phyloP scores from a whole-genome alignment of 2,888 invertebrate species.

The Hirtodrosophila cameraria region DNA sequence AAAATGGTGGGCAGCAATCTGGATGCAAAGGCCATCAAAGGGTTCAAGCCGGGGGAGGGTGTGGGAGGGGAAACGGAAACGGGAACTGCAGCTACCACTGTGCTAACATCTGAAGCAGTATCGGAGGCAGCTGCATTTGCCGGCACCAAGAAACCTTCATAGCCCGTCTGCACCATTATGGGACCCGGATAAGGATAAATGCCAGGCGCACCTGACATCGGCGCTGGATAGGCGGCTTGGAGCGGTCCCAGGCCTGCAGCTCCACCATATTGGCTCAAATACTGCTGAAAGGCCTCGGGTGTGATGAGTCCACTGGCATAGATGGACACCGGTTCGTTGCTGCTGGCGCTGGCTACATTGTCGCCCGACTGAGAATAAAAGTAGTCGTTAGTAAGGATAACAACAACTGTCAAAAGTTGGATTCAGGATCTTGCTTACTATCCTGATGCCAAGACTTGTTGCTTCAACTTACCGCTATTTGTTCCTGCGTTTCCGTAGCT shows the following conservation, averaged over 20 bases:
- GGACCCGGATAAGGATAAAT: constrained; percentile 79
- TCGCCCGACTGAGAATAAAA: constrained; percentile 63
- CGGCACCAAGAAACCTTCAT: constrained; percentile 84
- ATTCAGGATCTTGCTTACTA: not conserved
- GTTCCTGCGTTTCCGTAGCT: constrained; percentile 26
- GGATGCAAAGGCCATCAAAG: constrained; percentile 62
- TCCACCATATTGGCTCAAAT: constrained; percentile 80
- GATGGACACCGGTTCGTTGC: constrained; percentile 74
- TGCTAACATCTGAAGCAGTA: constrained; percentile 34
- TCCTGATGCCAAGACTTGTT: too few species aligned
- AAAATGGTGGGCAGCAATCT: constrained; percentile 75
- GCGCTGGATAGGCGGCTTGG: constrained; percentile 61
- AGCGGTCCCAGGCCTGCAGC: constrained; percentile 63
- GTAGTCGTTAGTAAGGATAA: too few species aligned
- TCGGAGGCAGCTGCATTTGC: constrained; percentile 30
- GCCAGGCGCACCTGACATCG: constrained; percentile 54
- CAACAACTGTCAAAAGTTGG: too few species aligned
- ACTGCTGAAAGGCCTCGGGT: constrained; percentile 82
- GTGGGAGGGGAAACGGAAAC: too few species aligned
- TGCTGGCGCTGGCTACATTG: constrained; percentile 66
- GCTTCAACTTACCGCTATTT: constrained; percentile 39
- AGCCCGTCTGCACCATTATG: constrained; percentile 83
- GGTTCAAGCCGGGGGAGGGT: constrained; percentile 34
- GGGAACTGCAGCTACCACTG: constrained; percentile 37
- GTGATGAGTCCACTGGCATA: constrained; percentile 78